Evolutionary conservation across 2,888 invertebrate species (phyloP).

Genomic region (Phoenoteleia sp.): DNA sequence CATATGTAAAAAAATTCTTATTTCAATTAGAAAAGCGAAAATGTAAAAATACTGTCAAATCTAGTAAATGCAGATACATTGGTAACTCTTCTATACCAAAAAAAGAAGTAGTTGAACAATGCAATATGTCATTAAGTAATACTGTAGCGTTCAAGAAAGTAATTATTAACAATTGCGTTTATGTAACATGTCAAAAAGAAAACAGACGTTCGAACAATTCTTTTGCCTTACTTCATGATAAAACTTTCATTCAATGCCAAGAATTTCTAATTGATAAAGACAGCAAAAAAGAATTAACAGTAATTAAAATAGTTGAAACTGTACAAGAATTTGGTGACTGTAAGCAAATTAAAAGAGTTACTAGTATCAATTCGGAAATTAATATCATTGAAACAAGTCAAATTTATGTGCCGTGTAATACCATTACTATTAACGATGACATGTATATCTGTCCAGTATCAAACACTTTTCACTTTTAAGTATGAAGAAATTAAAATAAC

Average conservation of each 20-base stretch:
- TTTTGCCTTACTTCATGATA: not conserved
- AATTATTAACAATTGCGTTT: conserved; percentile 3
- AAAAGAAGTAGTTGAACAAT: not conserved
- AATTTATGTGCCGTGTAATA: conserved; percentile 28
- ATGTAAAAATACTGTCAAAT: not conserved
- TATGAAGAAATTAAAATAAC: no score
- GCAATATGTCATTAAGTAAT: not conserved
- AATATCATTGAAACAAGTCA: conserved; percentile 15
- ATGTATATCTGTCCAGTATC: conserved; percentile 28
- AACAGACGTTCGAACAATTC: conserved; percentile 15
- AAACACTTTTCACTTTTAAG: conserved; percentile 26
- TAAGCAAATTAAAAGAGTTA: conserved; percentile 6
- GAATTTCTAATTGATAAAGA: conserved; percentile 25
- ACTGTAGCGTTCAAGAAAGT: not conserved
- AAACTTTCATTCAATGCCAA: not conserved
- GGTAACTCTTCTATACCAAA: not conserved
- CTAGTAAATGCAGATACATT: not conserved
- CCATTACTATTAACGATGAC: conserved; percentile 13
- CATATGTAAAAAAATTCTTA: not conserved
- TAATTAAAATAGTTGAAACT: not conserved
- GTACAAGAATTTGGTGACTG: not conserved
- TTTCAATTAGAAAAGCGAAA: not conserved
- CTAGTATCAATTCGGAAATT: not conserved
- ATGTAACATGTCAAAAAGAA: not conserved
- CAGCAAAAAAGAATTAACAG: not conserved